A percentile compares a stretch with the other conserved stretches of the same genome.
Conservation (phyloP, 2,113 vertebrate species). For the Mastomys coucha region DNA sequence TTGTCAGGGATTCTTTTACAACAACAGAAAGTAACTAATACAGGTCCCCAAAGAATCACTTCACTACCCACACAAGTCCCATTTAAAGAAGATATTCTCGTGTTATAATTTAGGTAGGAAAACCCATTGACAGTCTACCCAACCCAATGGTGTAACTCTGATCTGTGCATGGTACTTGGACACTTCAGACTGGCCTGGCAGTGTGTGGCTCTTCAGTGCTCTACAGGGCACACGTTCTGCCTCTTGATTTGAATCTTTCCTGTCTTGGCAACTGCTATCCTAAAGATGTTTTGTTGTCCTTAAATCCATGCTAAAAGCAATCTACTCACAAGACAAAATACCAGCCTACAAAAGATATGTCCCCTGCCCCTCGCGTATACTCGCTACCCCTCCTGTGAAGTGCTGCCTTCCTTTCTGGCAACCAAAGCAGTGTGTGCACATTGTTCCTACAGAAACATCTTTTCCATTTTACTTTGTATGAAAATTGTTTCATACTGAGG, state of each 20-base stretch:
- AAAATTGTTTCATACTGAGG: background rate
- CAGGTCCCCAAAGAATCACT: background rate
- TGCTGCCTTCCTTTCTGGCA: background rate
- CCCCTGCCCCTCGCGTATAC: too few relatives aligned
- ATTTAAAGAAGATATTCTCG: background rate
- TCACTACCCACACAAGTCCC: background rate
- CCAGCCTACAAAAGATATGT: background rate
- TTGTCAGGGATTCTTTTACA: background rate
- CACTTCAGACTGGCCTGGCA: accelerated
- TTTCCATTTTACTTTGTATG: background rate
- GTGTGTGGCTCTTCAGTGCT: accelerated
- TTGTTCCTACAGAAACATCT: background rate
- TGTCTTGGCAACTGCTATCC: background rate
- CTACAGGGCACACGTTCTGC: accelerated
- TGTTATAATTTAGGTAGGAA: background rate
- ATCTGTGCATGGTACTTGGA: accelerated
- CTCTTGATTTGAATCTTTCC: background rate
- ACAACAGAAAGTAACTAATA: background rate
- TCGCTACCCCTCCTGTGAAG: accelerated
- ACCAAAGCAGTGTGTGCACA: too few relatives aligned
- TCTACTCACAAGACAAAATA: background rate
- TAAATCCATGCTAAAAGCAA: background rate
- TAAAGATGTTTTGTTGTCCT: background rate
- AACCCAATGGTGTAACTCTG: background rate
- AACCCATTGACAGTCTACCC: too few relatives aligned